These are phyloP conservation scores for Sarotherodon lohbergeri DNA, from an alignment of 2,113 vertebrate species.

Conservation along the genomic window DNA sequence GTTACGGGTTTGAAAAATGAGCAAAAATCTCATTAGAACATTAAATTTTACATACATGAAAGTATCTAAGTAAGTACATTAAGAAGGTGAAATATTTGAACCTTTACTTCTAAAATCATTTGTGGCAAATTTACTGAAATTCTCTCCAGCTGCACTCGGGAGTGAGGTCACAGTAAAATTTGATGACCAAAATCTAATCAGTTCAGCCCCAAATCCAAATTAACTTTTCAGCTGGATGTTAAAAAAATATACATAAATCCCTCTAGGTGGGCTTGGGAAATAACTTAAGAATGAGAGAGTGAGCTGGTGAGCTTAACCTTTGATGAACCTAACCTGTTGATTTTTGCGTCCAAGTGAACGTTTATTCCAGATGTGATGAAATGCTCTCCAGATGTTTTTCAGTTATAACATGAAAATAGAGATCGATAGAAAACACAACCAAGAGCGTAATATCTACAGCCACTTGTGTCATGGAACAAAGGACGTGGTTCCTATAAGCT, in stretches of 20 bases:
- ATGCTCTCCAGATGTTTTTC: not conserved
- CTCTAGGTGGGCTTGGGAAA: not conserved
- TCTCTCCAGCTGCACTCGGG: not conserved
- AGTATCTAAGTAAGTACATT: not conserved
- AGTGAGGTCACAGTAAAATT: not conserved
- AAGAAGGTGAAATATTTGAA: accelerated
- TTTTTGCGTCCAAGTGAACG: not conserved
- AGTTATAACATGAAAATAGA: not conserved
- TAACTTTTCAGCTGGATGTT: not conserved
- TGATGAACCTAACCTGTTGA: not conserved
- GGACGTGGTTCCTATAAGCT: not conserved
- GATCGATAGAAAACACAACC: not conserved
- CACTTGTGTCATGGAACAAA: not conserved
- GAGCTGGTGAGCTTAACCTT: not conserved
- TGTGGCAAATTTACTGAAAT: not conserved
- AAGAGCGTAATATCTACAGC: not conserved
- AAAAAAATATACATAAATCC: not conserved
- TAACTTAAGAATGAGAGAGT: not conserved
- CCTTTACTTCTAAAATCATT: not conserved
- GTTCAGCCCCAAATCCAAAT: not conserved
- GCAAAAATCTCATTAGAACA: not conserved
- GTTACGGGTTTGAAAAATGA: not conserved
- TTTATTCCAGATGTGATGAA: not conserved
- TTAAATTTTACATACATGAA: not conserved
- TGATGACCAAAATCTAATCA: not conserved